Percentiles rank a stretch among this genome's conserved stretches.
phyloP scores from a whole-genome alignment of 2,113 vertebrate genomes.

The Turdus rufiventris region DNA sequence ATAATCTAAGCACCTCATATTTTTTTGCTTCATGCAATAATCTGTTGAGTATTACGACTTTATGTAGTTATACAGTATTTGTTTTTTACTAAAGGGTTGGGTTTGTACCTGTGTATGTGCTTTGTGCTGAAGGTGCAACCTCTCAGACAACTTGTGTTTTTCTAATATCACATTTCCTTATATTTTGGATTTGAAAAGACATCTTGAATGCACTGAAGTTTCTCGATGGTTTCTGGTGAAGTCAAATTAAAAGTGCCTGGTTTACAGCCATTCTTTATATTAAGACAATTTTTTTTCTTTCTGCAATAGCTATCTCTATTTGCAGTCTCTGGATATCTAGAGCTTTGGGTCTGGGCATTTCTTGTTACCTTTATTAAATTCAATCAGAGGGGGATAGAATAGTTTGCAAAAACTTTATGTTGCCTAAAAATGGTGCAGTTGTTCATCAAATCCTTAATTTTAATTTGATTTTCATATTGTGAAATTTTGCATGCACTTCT shows the following conservation, averaged over 20 bases:
- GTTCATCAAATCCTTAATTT: not conserved
- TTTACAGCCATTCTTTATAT: not conserved
- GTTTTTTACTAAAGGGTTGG: not conserved
- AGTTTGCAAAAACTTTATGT: not conserved
- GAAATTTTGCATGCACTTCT: not conserved
- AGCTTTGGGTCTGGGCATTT: not conserved
- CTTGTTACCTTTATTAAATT: not conserved
- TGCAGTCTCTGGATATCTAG: not conserved
- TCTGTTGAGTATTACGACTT: not conserved
- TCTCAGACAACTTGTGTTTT: not conserved
- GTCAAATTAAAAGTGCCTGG: not conserved
- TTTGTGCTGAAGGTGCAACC: not conserved
- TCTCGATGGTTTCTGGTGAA: not conserved
- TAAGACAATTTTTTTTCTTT: not conserved
- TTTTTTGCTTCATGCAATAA: not conserved
- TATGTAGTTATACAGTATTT: not conserved
- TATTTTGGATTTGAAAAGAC: not conserved
- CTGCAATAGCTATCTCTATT: not conserved
- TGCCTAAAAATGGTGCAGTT: not conserved
- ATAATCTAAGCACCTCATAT: not conserved
- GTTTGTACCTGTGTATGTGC: not conserved
- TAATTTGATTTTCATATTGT: not conserved
- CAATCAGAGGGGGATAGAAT: not conserved
- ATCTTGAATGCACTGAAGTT: not conserved
- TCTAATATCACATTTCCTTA: not conserved